These are phyloP conservation scores for Ferdinandea cuprea DNA, from an alignment of 2,888 invertebrate species.

Conservation along the genomic window DNA sequence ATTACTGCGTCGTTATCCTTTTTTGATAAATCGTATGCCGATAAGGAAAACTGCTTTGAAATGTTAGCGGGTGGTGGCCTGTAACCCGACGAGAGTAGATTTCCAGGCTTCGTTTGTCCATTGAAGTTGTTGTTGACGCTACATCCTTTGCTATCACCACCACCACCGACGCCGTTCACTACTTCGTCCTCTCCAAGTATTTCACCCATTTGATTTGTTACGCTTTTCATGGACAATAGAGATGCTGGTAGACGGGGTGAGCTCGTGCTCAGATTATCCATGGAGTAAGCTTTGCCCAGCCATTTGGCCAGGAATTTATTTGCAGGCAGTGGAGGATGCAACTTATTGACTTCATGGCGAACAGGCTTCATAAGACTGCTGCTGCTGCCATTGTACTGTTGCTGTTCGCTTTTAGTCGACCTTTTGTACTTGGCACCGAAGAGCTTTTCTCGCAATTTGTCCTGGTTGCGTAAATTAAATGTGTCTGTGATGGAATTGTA, in stretches of 20 bases:
- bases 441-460: constrained; percentile 83
- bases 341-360: constrained; percentile 71
- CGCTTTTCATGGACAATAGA: constrained; percentile 48
- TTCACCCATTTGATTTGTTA: constrained; percentile 47
- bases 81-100: constrained; percentile 5
- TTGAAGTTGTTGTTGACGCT: constrained; percentile 31
- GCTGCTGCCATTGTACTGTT: constrained; percentile 43
- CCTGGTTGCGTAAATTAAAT: constrained; percentile 83
- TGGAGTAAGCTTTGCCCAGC: constrained; percentile 83
- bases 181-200: constrained; percentile 17
- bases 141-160: constrained; percentile 50
- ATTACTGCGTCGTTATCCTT: constrained; percentile 73
- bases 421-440: constrained; percentile 80
- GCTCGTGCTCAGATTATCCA: constrained; percentile 83
- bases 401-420: constrained; percentile 57
- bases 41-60: constrained; percentile 82
- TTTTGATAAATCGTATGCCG: constrained; percentile 83
- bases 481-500: constrained; percentile 84
- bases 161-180: constrained; percentile 21
- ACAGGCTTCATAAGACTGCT: constrained; percentile 25
- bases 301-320: constrained; percentile 84
- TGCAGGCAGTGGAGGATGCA: constrained; percentile 77
- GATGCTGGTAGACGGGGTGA: constrained; percentile 35
- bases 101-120: constrained; percentile 44
- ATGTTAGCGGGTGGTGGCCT: constrained; percentile 74